phyloP scores from a whole-genome alignment of 2,888 invertebrate species.

The Meteorus cinctellus region DNA sequence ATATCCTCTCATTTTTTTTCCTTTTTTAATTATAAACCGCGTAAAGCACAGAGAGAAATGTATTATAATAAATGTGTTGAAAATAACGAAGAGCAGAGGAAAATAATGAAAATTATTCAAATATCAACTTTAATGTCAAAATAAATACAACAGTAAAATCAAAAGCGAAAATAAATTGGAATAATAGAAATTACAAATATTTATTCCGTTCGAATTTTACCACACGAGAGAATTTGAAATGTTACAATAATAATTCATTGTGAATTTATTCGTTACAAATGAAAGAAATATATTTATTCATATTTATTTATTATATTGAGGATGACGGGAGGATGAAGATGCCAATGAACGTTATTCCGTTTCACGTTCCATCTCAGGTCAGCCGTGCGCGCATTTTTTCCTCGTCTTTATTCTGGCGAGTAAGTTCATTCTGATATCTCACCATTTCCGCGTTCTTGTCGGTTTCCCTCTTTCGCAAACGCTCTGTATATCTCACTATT shows the following conservation, averaged over 20 bases:
- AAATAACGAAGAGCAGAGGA: neutral
- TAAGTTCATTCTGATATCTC: constrained; percentile 40
- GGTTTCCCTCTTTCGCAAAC: constrained; percentile 3
- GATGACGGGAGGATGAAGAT: constrained; percentile 3
- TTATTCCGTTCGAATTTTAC: too few relatives aligned
- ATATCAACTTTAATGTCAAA: neutral
- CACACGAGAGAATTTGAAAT: neutral
- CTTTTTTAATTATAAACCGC: neutral
- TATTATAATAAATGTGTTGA: neutral
- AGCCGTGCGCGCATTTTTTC: constrained; percentile 35
- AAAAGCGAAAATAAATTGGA: neutral
- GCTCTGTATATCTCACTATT: constrained; percentile 34
- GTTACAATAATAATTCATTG: neutral
- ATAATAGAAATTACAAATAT: too few relatives aligned
- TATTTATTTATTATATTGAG: neutral
- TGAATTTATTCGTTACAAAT: neutral
- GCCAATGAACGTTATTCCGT: constrained; percentile 37
- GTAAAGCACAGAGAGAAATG: neutral
- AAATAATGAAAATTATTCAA: neutral
- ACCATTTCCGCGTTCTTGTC: constrained; percentile 44
- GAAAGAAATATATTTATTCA: neutral
- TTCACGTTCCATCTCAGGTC: constrained; percentile 45
- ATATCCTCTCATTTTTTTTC: neutral
- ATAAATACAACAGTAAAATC: neutral
- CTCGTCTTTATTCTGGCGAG: constrained; percentile 28